phyloP scores from a whole-genome alignment of 1,140 invertebrate genomes.

The Drosophila pandora region DNA sequence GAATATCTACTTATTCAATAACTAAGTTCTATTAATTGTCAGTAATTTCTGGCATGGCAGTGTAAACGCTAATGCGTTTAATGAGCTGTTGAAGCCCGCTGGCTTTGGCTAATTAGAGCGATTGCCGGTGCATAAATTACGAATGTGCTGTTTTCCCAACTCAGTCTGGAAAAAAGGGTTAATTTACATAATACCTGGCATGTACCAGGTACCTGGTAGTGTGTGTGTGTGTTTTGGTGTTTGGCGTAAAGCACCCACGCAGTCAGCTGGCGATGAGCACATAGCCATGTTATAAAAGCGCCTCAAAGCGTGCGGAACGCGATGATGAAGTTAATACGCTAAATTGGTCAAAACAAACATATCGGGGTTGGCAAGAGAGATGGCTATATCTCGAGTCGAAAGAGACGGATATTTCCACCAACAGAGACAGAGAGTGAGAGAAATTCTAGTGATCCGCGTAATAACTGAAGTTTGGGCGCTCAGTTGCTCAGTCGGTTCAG shows the following conservation, averaged over 20 bases:
- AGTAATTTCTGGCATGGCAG: constrained; percentile 34
- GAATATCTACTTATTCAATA: neutral
- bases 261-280: constrained; percentile 30
- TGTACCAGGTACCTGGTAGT: neutral
- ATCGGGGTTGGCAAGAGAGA: constrained; percentile 21
- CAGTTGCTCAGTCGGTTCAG: constrained; percentile 51
- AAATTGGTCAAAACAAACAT: constrained; percentile 79
- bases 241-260: constrained; percentile 45
- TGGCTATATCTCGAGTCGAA: constrained; percentile 3
- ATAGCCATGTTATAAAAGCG: constrained; percentile 19
- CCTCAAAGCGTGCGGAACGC: constrained; percentile 50
- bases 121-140: constrained; percentile 67
- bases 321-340: constrained; percentile 73
- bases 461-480: constrained; percentile 62
- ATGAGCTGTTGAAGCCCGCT: constrained; percentile 66
- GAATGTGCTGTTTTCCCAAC: constrained; percentile 23
- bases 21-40: constrained; percentile 15
- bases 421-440: constrained; percentile 17
- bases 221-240: constrained; percentile 5
- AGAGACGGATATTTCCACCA: constrained; percentile 14
- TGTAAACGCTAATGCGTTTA: constrained; percentile 69
- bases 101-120: constrained; percentile 69
- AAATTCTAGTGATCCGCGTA: constrained; percentile 78
- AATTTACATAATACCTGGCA: constrained; percentile 41
- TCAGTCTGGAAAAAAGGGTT: constrained; percentile 13